A percentile compares a stretch with the other conserved stretches of the same genome.
phyloP scores from a whole-genome alignment of 2,797 vertebrate genomes.

The Tarsius wallacei region DNA sequence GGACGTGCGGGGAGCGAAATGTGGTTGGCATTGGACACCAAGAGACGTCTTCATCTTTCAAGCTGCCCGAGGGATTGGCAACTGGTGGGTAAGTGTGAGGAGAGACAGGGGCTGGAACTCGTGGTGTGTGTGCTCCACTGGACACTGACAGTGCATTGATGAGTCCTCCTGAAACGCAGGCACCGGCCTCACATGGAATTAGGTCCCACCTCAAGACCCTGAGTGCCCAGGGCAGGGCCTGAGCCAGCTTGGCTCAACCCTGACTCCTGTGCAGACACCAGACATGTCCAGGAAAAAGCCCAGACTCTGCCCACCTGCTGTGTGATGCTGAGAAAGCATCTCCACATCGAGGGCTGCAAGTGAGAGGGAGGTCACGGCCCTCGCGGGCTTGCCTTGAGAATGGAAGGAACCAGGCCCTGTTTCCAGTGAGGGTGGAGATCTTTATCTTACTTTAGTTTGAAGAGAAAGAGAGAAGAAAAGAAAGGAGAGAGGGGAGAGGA shows the following conservation, averaged over 20 bases:
- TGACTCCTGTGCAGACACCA: fast-evolving
- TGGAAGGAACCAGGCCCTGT: not conserved
- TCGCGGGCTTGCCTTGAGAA: fast-evolving
- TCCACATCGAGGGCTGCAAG: fast-evolving
- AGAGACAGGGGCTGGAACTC: not conserved
- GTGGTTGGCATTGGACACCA: too few species aligned
- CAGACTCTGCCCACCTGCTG: not conserved
- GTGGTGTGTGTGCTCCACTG: too few species aligned
- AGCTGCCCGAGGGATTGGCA: not conserved
- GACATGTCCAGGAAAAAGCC: not conserved
- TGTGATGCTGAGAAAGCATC: not conserved
- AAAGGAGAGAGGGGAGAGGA: not conserved
- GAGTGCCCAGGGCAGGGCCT: fast-evolving
- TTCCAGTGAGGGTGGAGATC: not conserved
- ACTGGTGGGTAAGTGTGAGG: too few species aligned
- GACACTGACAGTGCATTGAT: too few species aligned
- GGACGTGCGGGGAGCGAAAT: not conserved
- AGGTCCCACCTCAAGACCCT: not conserved
- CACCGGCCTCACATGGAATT: not conserved
- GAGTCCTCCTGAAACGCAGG: too few species aligned
- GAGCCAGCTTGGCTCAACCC: too few species aligned
- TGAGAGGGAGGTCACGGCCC: fast-evolving
- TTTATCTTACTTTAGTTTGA: not conserved
- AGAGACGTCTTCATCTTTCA: fast-evolving
- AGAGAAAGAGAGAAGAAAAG: not conserved